A percentile compares a stretch with the other conserved stretches of the same genome.
Evolutionary conservation across 2,113 vertebrate genomes (phyloP).

Genomic region (Myodes glareolus): DNA sequence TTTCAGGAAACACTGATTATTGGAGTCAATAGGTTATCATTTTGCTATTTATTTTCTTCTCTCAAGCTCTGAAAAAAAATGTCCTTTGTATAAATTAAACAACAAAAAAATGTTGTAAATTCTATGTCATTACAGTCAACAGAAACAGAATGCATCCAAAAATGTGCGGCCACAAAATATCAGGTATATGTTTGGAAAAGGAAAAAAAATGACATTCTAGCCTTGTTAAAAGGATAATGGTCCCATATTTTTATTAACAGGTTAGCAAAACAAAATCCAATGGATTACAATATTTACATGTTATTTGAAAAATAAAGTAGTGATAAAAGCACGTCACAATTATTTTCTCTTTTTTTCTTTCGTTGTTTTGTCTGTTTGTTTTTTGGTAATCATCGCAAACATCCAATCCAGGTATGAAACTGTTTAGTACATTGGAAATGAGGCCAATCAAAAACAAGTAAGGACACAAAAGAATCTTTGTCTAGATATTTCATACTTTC

Average conservation of each 20-base stretch:
- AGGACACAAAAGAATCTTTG: slow-evolving; percentile 87
- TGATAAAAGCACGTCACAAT: slow-evolving; percentile 99
- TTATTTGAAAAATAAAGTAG: slow-evolving; percentile 97
- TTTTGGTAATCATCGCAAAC: slow-evolving; percentile 88
- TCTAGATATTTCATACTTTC: slow-evolving; percentile 80
- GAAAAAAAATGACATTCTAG: slow-evolving; percentile 88
- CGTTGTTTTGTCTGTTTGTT: slow-evolving; percentile 10
- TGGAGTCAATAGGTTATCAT: slow-evolving; percentile 89
- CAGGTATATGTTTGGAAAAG: slow-evolving; percentile 87
- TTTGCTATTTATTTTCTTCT: slow-evolving; percentile 90
- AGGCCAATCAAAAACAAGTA: slow-evolving; percentile 89
- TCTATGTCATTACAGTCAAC: slow-evolving; percentile 91
- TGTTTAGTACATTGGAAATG: slow-evolving; percentile 89
- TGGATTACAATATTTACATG: slow-evolving; percentile 99
- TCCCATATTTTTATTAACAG: slow-evolving; percentile 99
- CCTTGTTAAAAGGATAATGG: slow-evolving; percentile 92
- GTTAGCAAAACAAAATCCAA: slow-evolving; percentile 98
- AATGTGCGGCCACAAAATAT: slow-evolving; percentile 89
- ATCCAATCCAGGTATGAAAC: slow-evolving; percentile 90
- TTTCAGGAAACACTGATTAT: slow-evolving; percentile 88
- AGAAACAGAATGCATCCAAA: slow-evolving; percentile 90
- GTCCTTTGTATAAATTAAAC: slow-evolving; percentile 92
- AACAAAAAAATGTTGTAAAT: slow-evolving; percentile 89
- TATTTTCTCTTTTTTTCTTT: slow-evolving; percentile 86
- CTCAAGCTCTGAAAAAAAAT: slow-evolving; percentile 90